Conservation (phyloP, 2,797 vertebrate genomes). For the Siniperca scherzeri region DNA sequence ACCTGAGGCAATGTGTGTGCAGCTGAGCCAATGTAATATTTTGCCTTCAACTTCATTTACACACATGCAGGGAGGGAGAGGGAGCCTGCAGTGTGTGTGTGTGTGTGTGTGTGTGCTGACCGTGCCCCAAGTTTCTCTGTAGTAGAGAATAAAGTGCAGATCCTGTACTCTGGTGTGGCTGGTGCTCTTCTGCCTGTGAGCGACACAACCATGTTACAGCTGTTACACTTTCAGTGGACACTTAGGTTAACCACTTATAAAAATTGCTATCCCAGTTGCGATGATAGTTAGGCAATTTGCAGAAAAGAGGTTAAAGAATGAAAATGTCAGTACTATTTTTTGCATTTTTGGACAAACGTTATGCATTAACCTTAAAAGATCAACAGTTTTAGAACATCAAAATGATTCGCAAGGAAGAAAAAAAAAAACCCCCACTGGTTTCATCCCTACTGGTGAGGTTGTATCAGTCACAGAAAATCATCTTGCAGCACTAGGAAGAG, state of each 20-base stretch:
- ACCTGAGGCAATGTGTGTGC: conserved; percentile 66
- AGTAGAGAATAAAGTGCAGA: conserved; percentile 43
- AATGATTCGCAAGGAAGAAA: background rate
- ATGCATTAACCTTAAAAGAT: conserved; percentile 29
- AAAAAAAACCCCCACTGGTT: background rate
- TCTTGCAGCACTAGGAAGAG: background rate
- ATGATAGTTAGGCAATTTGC: conserved; percentile 37
- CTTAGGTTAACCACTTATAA: conserved; percentile 37
- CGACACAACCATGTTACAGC: conserved; percentile 20
- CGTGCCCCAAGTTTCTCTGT: conserved; percentile 4
- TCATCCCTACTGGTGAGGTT: background rate
- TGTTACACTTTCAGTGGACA: conserved; percentile 31
- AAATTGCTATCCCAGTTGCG: conserved; percentile 21
- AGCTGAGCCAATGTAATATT: conserved; percentile 62
- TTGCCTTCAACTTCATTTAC: conserved; percentile 61
- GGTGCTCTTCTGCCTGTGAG: conserved; percentile 46
- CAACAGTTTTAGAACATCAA: background rate
- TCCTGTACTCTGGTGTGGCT: conserved; percentile 43
- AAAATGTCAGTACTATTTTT: conserved; percentile 39
- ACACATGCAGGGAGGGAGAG: conserved; percentile 37
- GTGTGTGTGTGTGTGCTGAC: background rate
- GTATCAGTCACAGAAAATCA: conserved; percentile 8
- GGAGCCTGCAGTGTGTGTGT: conserved; percentile 18
- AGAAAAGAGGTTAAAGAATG: conserved; percentile 26
- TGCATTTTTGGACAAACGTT: background rate